phyloP scores from a whole-genome alignment of 2,888 invertebrate genomes.

The Chrysina gloriosa region DNA sequence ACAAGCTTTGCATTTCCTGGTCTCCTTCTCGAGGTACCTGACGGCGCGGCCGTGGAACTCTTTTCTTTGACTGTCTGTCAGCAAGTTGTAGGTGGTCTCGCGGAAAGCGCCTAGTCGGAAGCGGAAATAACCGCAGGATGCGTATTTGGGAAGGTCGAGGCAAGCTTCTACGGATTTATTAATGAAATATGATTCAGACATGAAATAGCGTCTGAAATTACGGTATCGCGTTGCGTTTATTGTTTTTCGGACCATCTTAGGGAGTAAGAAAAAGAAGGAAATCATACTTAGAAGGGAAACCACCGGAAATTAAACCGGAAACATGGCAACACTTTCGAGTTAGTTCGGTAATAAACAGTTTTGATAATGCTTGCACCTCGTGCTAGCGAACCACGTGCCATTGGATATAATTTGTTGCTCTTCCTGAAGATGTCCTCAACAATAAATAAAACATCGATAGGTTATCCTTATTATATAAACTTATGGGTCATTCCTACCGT shows the following conservation, averaged over 20 bases:
- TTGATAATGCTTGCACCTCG: no score
- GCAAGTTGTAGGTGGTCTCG: slow-evolving; percentile 71
- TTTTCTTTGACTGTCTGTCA: slow-evolving; percentile 73
- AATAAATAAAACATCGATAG: no score
- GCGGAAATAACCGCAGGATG: slow-evolving; percentile 72
- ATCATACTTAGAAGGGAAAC: not conserved
- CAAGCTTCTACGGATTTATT: slow-evolving; percentile 63
- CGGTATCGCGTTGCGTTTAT: no score
- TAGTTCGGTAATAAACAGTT: no score
- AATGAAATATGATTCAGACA: not conserved
- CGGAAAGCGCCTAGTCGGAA: slow-evolving; percentile 71
- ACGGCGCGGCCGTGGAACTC: slow-evolving; percentile 72
- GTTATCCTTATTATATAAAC: no score
- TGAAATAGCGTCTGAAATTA: not conserved
- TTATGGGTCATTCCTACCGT: no score
- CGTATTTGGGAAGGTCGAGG: slow-evolving; percentile 70
- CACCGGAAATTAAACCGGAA: not conserved
- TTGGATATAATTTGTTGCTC: no score
- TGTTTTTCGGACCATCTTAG: no score
- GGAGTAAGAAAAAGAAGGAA: no score
- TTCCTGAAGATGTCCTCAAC: no score
- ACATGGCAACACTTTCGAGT: no score
- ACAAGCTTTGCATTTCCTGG: slow-evolving; percentile 69
- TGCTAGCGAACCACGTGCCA: no score
- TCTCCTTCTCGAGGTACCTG: slow-evolving; percentile 70